Base-by-base conservation (phyloP, 2,113 vertebrate species). In the Neopipo cinnamomea region DNA sequence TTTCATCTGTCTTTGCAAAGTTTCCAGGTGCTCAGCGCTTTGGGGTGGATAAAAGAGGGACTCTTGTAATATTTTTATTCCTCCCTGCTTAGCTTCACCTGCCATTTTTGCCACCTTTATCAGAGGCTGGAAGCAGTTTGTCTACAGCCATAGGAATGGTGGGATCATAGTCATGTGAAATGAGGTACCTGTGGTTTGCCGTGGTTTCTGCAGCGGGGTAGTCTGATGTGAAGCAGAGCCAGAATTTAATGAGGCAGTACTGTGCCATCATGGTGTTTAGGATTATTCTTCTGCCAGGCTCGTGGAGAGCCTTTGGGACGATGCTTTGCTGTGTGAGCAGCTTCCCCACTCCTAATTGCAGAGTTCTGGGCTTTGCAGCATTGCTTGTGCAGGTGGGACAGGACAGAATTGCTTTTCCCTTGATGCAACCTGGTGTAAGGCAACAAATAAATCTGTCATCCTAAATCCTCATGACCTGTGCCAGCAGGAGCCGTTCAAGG, bases 1-100 rank as follows among this genome's bases (percentile, higher is more conserved):
- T 95, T 59, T 96, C 96, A 86, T 96, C 93, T 93, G 95, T 83
- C 72, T 88, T 91, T 72, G 68, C 79, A 74, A 86, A 91, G 55
- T 82, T 90, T 91, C 90, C 92, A 97, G 95, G 94, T 95, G 86
- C 88, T 74, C 35, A 42, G 88, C 80, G 63, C 89, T 91, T 52
- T 5, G 11, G 68, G 65, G 30, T 85, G 65, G 76, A 78, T 86
- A 41, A 89, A 71, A 85, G 42, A 78, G 21, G 39, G 83, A 75
- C 41, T 28, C 59, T 55, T 67, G 52, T 18, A 55, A 28, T 80
- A 23, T 56, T 41, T 90, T 77, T 56, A 52, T 71, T 35, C 11
- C 27, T 13, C 39, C 18, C 42, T 75, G 12, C 79, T 93, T 81
- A 63, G 27, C 47, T 92, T 91, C 55, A 78, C 65, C 39, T 89